phyloP scores from a whole-genome alignment of 2,113 vertebrate species.

The Aspidoscelis tigris region DNA sequence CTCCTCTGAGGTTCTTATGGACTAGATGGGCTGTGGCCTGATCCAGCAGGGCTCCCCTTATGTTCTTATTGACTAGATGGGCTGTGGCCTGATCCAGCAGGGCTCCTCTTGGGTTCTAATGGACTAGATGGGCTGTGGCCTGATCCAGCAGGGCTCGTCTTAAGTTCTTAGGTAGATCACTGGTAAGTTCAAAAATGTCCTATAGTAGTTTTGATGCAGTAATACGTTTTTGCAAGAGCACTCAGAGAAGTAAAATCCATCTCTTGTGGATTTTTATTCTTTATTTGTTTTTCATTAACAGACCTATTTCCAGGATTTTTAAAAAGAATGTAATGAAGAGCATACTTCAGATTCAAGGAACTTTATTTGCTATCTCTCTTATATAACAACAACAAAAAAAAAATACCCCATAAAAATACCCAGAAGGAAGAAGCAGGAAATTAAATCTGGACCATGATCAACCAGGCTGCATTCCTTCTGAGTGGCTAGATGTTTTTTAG shows the following conservation, averaged over 20 bases:
- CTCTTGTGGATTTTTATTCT: background rate
- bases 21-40: too few species aligned
- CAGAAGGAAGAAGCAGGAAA: constrained; percentile 63
- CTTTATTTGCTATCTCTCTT: constrained; percentile 43
- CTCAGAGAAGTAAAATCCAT: background rate
- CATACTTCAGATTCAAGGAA: constrained; percentile 10
- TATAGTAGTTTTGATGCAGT: too few species aligned
- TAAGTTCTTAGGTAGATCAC: too few species aligned
- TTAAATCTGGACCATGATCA: constrained; percentile 66
- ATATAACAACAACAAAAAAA: background rate
- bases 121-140: too few species aligned
- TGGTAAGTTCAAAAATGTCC: too few species aligned
- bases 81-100: too few species aligned
- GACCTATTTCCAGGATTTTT: constrained; percentile 17
- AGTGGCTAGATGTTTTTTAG: constrained; percentile 53
- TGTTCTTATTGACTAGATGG: too few species aligned
- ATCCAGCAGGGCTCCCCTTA: too few species aligned
- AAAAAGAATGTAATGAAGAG: constrained; percentile 35
- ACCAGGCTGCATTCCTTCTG: constrained; percentile 37
- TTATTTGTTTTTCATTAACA: background rate
- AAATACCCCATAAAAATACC: background rate
- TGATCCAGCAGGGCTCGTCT: too few species aligned
- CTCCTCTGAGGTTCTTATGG: too few species aligned
- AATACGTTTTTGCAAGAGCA: background rate
- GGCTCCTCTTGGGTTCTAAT: too few species aligned